Evolutionary conservation across 2,113 vertebrate species (phyloP), one percentile per base, ranked within the genome.

Genomic region (Leptobrachium leishanense): DNA sequence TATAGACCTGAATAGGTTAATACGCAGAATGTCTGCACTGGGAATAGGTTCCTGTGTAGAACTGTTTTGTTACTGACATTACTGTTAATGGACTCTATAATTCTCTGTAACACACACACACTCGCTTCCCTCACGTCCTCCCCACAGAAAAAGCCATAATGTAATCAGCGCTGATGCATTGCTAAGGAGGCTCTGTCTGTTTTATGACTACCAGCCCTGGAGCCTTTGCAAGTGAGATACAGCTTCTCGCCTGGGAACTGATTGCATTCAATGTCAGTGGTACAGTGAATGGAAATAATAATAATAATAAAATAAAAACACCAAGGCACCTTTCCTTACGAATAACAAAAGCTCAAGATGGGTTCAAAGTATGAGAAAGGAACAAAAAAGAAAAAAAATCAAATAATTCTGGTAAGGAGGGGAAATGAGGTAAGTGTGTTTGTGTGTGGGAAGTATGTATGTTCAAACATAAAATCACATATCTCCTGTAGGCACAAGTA

Each of bases 61-160:
- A 59, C 72, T 74, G 71, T 81, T 73, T 81, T 74, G 78, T 74
- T 68, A 68, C 71, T 81, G 72, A 81, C 72, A 68, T 81, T 81
- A 81, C 74, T 81, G 72, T 74, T 81, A 81, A 81, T 81, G 78
- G 78, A 74, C 78, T 81, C 77, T 74, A 80, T 80, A 80, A 80
- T 80, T 80, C 77, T 79, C 77, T 73, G 70, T 67, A 79, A 67
- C 77, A 63, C 72, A 68, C 72, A 70, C 62, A 80, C 20, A 81
- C 78, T 68, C 53, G 12, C 71, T 74, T 74, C 72, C 71, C 72
- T 81, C 65, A 46, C 72, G 73, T 81, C 71, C 64, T 81, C 78
- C 78, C 62, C 43, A 74, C 65, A 74, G 71, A 74, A 81, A 74
- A 68, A 81, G 72, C 72, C 72, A 74, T 81, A 81, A 81, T 81